Conservation (phyloP, 2,888 invertebrate species). For the Cataglyphis albicans region DNA sequence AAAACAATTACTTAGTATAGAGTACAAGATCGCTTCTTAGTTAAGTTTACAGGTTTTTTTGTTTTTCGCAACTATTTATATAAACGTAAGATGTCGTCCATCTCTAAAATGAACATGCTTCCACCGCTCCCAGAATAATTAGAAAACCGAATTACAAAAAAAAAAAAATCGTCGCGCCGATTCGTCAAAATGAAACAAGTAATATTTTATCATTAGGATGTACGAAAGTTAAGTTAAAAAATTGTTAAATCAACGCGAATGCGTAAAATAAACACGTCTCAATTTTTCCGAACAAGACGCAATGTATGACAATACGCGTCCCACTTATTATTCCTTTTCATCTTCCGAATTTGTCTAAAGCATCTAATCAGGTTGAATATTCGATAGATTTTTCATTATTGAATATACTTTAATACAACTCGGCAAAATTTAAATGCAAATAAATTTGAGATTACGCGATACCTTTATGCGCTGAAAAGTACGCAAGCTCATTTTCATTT, state of each 20-base stretch:
- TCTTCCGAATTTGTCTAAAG: slow-evolving; percentile 7
- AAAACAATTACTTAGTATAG: slow-evolving; percentile 85
- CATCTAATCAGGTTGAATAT: slow-evolving; percentile 8
- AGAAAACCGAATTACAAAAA: slow-evolving; percentile 46
- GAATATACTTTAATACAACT: neutral
- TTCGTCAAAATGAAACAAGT: slow-evolving; percentile 43
- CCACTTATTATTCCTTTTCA: neutral
- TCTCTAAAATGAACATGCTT: slow-evolving; percentile 70
- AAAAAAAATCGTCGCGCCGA: slow-evolving; percentile 28
- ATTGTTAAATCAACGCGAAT: slow-evolving; percentile 5
- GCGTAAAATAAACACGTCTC: slow-evolving; percentile 18
- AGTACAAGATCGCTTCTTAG: slow-evolving; percentile 83
- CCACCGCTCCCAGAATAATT: slow-evolving; percentile 72
- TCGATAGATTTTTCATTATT: slow-evolving; percentile 22
- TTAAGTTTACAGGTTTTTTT: slow-evolving; percentile 73
- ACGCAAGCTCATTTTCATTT: neutral
- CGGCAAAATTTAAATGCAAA: slow-evolving; percentile 43
- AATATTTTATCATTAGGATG: slow-evolving; percentile 32
- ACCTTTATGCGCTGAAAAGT: neutral
- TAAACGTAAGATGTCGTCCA: slow-evolving; percentile 78
- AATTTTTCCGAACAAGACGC: slow-evolving; percentile 23
- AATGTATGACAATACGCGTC: neutral
- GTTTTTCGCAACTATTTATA: slow-evolving; percentile 77
- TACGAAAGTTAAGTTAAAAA: slow-evolving; percentile 15
- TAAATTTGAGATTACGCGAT: slow-evolving; percentile 43